Base-by-base conservation (phyloP, 2,797 vertebrate species). In the Emydoidea blandingii region DNA sequence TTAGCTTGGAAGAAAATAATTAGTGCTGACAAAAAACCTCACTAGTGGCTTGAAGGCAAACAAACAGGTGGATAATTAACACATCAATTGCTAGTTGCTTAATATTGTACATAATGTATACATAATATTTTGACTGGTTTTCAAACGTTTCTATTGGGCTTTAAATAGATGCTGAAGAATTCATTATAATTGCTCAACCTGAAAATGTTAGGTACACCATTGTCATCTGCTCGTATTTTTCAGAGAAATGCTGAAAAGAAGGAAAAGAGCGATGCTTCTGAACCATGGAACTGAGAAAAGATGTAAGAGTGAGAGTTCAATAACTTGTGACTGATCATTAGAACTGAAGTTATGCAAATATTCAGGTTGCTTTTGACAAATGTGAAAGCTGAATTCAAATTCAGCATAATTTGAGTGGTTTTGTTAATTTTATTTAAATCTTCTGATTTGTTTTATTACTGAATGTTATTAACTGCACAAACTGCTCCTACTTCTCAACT, bases 1-100 rank as follows among this genome's bases (percentile, higher is more conserved):
- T 91, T 93, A 96, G 94, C 86, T 90, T 94, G 79, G 49, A 95
- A 83, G 11, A 95, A 96, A 95, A 97, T 94, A 89, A 95, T 95
- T 91, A 92, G 31, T 81, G 10, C 65, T 85, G 92, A 94, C 3
- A 84, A 83, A 95, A 94, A 37, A 44, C 41, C 16, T 16, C 62
- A 88, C 23, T 49, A 91, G 49, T 82, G 25, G 96, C 88, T 76
- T 68, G 59, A 85, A 96, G 76, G 41, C 84, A 93, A 79, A 90
- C 44, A 92, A 90, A 93, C 23, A 91, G 47, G 11, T 87, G 79
- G 91, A 92, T 96, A 90, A 83, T 86, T 90, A 96, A 83, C 8
- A 89, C 8, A 50, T 49, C 1, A 92, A 95, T 91, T 86, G 27
- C 31, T 95, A 31, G 9, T 86, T 62, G 14, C 85, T 92, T 96